Evolutionary conservation across 2,888 invertebrate species (phyloP).

Genomic region (Epistrophella euchroma): DNA sequence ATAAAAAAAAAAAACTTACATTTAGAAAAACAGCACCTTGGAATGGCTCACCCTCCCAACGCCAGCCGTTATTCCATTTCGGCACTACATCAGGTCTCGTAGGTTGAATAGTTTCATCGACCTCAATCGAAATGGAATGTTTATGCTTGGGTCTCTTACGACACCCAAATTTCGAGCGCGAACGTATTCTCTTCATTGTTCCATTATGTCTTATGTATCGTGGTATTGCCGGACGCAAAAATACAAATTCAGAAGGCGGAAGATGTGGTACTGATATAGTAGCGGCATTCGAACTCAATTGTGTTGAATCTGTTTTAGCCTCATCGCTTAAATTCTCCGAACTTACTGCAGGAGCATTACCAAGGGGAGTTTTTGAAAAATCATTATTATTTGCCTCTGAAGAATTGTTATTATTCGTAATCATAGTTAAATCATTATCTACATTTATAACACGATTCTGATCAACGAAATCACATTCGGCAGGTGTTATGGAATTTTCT

Average conservation of each 20-base stretch:
- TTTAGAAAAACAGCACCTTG: constrained; percentile 94
- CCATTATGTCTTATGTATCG: constrained; percentile 76
- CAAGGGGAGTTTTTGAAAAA: constrained; percentile 40
- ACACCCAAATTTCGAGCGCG: constrained; percentile 82
- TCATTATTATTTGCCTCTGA: constrained; percentile 64
- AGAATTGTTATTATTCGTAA: constrained; percentile 51
- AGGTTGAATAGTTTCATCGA: constrained; percentile 84
- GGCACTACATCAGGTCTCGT: constrained; percentile 84
- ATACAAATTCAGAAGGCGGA: constrained; percentile 80
- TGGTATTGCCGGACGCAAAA: constrained; percentile 79
- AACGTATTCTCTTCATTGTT: constrained; percentile 81
- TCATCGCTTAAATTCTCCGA: constrained; percentile 28
- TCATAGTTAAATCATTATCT: constrained; percentile 20
- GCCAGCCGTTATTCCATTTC: constrained; percentile 96
- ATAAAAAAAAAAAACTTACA: constrained; percentile 87
- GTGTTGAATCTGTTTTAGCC: constrained; percentile 32
- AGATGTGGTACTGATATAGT: constrained; percentile 52
- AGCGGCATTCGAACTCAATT: constrained; percentile 50
- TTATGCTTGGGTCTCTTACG: constrained; percentile 81
- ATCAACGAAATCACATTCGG: constrained; percentile 59
- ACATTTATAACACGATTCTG: constrained; percentile 57
- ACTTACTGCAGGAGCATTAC: constrained; percentile 8
- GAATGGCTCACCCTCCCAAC: constrained; percentile 93
- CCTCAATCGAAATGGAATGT: constrained; percentile 81
- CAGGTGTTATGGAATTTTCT: constrained; percentile 38